Percentiles rank a stretch among this genome's conserved stretches.
Evolutionary conservation across 2,888 invertebrate species (phyloP).

Genomic region (Leptopilina myrica): DNA sequence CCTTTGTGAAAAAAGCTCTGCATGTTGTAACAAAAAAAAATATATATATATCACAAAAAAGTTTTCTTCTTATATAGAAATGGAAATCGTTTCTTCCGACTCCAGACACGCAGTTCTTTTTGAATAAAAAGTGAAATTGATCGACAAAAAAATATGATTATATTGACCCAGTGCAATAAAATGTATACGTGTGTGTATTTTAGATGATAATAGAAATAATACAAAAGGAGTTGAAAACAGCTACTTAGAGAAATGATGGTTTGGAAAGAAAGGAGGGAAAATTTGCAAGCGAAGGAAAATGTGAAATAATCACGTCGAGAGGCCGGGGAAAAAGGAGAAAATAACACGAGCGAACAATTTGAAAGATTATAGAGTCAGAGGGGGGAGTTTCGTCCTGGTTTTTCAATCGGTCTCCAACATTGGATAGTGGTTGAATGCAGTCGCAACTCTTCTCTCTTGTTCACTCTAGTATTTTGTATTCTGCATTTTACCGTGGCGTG

Average conservation of each 20-base stretch:
- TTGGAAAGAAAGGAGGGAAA: slow-evolving; percentile 28
- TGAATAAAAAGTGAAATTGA: background rate
- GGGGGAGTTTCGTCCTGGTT: slow-evolving; percentile 54
- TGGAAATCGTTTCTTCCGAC: background rate
- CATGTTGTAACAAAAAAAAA: no score
- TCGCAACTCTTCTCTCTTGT: slow-evolving; percentile 29
- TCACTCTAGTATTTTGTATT: slow-evolving; percentile 63
- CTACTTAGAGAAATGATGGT: background rate
- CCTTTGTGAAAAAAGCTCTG: background rate
- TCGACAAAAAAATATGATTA: background rate
- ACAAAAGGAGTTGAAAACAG: background rate
- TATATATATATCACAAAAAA: background rate
- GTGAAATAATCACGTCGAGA: slow-evolving; percentile 43
- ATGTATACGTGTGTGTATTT: background rate
- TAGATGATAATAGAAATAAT: background rate
- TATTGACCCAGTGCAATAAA: background rate
- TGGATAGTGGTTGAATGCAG: slow-evolving; percentile 26
- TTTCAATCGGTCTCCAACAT: slow-evolving; percentile 62
- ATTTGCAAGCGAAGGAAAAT: slow-evolving; percentile 3
- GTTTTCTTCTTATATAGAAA: background rate
- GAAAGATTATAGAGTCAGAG: slow-evolving; percentile 64
- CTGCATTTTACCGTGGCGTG: slow-evolving; percentile 64
- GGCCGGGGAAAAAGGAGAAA: slow-evolving; percentile 55
- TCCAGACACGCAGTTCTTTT: no score
- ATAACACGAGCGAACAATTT: slow-evolving; percentile 68